These are phyloP conservation scores for Platycheirus rosarum DNA, from an alignment of 2,888 invertebrate genomes.

Conservation along the genomic window DNA sequence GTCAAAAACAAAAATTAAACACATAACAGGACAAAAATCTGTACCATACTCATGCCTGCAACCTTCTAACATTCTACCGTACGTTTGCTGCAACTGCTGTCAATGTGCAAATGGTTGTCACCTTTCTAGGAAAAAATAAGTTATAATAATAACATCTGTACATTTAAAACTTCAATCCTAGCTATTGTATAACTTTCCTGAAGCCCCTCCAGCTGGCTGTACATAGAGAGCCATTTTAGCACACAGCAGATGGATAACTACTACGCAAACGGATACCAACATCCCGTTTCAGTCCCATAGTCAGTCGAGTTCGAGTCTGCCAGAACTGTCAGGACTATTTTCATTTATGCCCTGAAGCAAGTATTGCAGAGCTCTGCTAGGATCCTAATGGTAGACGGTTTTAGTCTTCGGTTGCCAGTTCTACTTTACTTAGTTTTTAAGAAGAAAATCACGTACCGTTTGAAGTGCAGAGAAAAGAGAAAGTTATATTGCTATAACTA, in stretches of 20 bases:
- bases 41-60: no score
- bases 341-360: slow-evolving; percentile 38
- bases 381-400: not conserved
- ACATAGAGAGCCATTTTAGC: slow-evolving; percentile 25
- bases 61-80: no score
- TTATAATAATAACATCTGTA: slow-evolving; percentile 40
- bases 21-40: no score
- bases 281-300: slow-evolving; percentile 10
- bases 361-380: not conserved
- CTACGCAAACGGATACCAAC: slow-evolving; percentile 6
- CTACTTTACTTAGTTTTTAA: slow-evolving; percentile 50
- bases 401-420: slow-evolving; percentile 33
- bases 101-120: slow-evolving; percentile 46
- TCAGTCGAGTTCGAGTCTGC: no score
- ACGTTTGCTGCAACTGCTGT: not conserved
- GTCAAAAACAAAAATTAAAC: no score
- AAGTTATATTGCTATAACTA: slow-evolving; percentile 35
- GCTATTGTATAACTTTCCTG: slow-evolving; percentile 23
- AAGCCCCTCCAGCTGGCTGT: slow-evolving; percentile 52
- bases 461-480: slow-evolving; percentile 22
- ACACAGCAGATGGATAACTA: slow-evolving; percentile 5
- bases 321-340: slow-evolving; percentile 51
- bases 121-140: slow-evolving; percentile 30
- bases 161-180: slow-evolving; percentile 53
- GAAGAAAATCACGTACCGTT: slow-evolving; percentile 65